Base-by-base conservation (phyloP, 2,797 vertebrate genomes). In the Numenius phaeopus region DNA sequence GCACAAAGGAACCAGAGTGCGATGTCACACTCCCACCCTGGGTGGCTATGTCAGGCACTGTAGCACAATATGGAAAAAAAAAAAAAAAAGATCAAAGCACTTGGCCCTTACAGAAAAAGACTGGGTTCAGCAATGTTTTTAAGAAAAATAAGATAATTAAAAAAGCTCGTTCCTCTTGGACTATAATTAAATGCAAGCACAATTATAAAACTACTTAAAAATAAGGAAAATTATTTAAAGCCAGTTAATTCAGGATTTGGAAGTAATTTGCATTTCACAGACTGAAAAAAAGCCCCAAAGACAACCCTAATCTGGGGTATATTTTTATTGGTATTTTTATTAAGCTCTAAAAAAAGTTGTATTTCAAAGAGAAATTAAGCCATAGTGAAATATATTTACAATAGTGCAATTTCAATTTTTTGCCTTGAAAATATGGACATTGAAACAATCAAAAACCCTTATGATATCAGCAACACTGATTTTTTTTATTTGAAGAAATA, bases 221-320 rank as follows among this genome's bases (percentile, higher is more conserved):
- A 87, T 44, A 69, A 5, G 18, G 10, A 16, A 87, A 82, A 84
- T 58, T 47, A 76, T 80, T 93, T 95, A 34, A 93, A 96, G 72
- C 10, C 17, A 29, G 46, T 71, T 91, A 84, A 69, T 89, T 86
- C 73, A 87, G 50, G 62, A 64, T 86, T 91, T 96, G 29, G 26
- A 90, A 93, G 20, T 55, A 86, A 83, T 96, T 95, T 91, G 57
- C 69, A 91, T 90, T 92, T 95, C 62, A 76, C 42, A 95, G 62
- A 50, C 50, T 37, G 30, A 49, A 76, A 89, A 85, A 89, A 88
- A 46, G 14, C 13, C 77, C 66, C 29, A 87, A 92, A 90, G 81
- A 92, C 23, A 89, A 34, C 5, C 5, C 11, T 94, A 62, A 85
- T 37, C 16, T 44, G 21, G 19, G 17, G 13, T 54, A 52, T 46